phyloP scores from a whole-genome alignment of 2,797 vertebrate species.

The Propithecus deckenii region DNA sequence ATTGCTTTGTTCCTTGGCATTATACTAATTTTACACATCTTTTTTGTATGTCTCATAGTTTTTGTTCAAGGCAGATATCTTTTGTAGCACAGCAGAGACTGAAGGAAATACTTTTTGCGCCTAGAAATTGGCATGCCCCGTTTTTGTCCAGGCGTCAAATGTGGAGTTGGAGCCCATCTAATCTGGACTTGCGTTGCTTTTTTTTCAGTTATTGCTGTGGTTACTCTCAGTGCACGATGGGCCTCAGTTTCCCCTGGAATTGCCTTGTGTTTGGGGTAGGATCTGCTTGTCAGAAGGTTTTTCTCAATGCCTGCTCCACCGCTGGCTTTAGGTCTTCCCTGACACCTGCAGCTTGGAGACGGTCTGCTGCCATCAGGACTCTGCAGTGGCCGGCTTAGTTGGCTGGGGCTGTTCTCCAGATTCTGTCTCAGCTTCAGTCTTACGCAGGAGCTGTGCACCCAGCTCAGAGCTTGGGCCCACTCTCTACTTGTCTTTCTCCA shows the following conservation, averaged over 20 bases:
- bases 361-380: background rate
- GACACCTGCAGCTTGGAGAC: rapidly evolving
- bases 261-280: too few species aligned
- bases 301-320: background rate
- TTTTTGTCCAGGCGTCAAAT: background rate
- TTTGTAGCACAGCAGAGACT: background rate
- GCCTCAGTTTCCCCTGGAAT: background rate
- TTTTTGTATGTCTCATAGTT: too few species aligned
- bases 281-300: background rate
- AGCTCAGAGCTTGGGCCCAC: rapidly evolving
- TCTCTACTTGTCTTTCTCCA: background rate
- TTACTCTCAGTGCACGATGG: background rate
- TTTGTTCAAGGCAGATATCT: background rate
- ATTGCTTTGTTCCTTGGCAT: background rate
- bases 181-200: too few species aligned
- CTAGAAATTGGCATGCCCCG: too few species aligned
- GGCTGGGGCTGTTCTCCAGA: background rate
- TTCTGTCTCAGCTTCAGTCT: too few species aligned
- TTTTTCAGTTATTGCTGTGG: rapidly evolving
- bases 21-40: background rate
- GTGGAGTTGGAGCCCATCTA: rapidly evolving
- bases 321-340: background rate
- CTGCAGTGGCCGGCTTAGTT: rapidly evolving
- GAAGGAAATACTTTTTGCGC: background rate
- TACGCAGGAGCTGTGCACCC: background rate